These are phyloP conservation scores for Epizoanthus rinbou DNA, from an alignment of 92 coral and sea anemone genomes.

Conservation along the genomic window DNA sequence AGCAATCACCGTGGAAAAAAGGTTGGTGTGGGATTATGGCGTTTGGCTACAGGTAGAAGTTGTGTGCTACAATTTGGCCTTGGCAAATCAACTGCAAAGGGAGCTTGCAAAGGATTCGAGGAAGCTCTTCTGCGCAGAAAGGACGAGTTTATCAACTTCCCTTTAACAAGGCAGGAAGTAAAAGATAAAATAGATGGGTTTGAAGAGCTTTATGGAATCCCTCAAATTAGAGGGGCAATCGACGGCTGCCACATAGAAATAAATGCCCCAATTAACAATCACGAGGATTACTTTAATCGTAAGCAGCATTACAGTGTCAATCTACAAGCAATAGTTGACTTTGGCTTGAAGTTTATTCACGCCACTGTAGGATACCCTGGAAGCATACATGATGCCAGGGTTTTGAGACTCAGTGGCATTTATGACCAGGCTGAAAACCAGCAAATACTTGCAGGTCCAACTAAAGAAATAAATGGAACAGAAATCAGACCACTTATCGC, in stretches of 20 bases:
- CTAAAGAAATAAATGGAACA: too few relatives aligned
- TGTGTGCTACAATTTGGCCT: constrained; percentile 58
- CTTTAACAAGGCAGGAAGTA: constrained; percentile 46
- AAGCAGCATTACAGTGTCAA: constrained; percentile 45
- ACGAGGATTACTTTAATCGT: constrained; percentile 52
- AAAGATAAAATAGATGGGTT: constrained; percentile 45
- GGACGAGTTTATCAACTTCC: constrained; percentile 52
- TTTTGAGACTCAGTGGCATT: constrained; percentile 47
- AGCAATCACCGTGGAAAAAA: constrained; percentile 55
- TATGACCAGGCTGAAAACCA: too few relatives aligned
- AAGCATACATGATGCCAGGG: constrained; percentile 52
- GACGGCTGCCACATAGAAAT: constrained; percentile 50
- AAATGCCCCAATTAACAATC: constrained; percentile 45
- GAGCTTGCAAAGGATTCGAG: constrained; percentile 44
- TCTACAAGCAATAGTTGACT: constrained; percentile 49
- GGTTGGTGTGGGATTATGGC: constrained; percentile 52
- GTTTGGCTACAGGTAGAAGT: constrained; percentile 46
- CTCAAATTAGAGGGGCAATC: constrained; percentile 55
- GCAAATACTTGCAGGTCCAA: too few relatives aligned
- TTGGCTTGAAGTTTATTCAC: constrained; percentile 52
- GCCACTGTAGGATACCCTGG: constrained; percentile 56
- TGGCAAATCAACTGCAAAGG: constrained; percentile 55
- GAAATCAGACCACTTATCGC: too few relatives aligned
- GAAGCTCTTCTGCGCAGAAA: constrained; percentile 36
- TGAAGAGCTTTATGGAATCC: constrained; percentile 53